phyloP scores from a whole-genome alignment of 2,113 vertebrate genomes.

The Tenrec ecaudatus region DNA sequence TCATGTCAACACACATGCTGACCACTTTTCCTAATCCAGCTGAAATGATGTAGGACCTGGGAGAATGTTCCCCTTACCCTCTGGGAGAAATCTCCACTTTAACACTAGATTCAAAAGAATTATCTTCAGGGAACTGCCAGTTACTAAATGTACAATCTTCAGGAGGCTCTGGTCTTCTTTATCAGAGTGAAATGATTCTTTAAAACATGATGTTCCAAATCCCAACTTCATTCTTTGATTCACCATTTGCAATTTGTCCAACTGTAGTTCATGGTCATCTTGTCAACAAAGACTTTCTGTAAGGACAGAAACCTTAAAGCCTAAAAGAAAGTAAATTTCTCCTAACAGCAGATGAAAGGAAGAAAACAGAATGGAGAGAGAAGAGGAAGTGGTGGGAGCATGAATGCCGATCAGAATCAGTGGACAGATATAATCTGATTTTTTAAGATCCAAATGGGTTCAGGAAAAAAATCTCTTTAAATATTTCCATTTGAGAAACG shows the following conservation, averaged over 20 bases:
- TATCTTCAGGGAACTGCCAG: constrained; percentile 17
- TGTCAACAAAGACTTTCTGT: constrained; percentile 67
- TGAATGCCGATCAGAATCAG: constrained; percentile 80
- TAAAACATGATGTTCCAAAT: not conserved
- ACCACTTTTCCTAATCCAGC: constrained; percentile 45
- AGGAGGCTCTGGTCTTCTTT: constrained; percentile 41
- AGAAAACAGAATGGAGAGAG: not conserved
- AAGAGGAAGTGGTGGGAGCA: constrained; percentile 50
- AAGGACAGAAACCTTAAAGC: constrained; percentile 73
- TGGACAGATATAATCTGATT: constrained; percentile 73
- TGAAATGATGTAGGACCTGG: constrained; percentile 45
- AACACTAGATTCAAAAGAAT: constrained; percentile 1
- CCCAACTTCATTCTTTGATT: not conserved
- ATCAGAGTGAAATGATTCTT: constrained; percentile 13
- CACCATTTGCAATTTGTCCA: not conserved
- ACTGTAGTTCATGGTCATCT: not conserved
- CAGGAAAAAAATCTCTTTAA: constrained; percentile 80
- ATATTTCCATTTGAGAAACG: constrained; percentile 70
- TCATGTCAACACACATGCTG: not conserved
- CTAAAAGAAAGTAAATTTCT: constrained; percentile 54
- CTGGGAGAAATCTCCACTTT: constrained; percentile 34
- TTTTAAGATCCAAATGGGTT: constrained; percentile 80
- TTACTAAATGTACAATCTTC: constrained; percentile 5
- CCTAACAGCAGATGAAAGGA: constrained; percentile 72
- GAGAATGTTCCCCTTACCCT: constrained; percentile 38